Base-by-base conservation (phyloP, 2,888 invertebrate species). In the Lampropteryx suffumata region DNA sequence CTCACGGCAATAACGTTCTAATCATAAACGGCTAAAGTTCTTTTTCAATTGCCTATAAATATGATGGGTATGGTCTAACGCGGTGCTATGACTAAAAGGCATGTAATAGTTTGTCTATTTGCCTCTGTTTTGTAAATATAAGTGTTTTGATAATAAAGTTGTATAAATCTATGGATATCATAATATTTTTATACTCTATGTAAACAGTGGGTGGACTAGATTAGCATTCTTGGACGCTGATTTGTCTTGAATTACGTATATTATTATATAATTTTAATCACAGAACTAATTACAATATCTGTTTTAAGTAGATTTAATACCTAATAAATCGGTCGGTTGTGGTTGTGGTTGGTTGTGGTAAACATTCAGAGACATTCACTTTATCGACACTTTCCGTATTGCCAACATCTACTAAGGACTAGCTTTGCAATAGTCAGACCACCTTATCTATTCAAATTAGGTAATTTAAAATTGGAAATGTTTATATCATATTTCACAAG, bases 171-270 rank as follows among this genome's bases (percentile, higher is more conserved):
- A 54, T 51, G 43, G 50, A 48, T 49, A 52, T 61, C 50, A 59
- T 58, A 57, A 61, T 59, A 53, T 61, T 58, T 55, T 55, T 58
- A 10, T 40, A 39, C 12, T 45, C 58, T 56, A 58, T 54, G 33
- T 40, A 54, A 60, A 60, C 57, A 33, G 9, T 48, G 12, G 37
- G 9, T 29, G 30, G 36, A 44, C 47, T 51, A 47, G 44, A 44
- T 35, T 44, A 17, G 17, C 26, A 50, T 50, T 50, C 50, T 45
- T 50, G 1, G 8, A 10, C 4, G 9, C 7, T 41, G 30, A 27
- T 42, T 42, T 42, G 33, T 42, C n/a, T 17, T 7, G 21, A 21
- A 24, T 24, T 2, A 24, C 1, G 24, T 6, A 24, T 24, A 24
- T 7, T 24, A 6, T 24, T 24, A 24, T 24, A 6, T 24, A 6